Percentiles rank a stretch among this genome's conserved stretches.
phyloP scores from a whole-genome alignment of 2,888 invertebrate species.

The Amphimallon solstitiale region DNA sequence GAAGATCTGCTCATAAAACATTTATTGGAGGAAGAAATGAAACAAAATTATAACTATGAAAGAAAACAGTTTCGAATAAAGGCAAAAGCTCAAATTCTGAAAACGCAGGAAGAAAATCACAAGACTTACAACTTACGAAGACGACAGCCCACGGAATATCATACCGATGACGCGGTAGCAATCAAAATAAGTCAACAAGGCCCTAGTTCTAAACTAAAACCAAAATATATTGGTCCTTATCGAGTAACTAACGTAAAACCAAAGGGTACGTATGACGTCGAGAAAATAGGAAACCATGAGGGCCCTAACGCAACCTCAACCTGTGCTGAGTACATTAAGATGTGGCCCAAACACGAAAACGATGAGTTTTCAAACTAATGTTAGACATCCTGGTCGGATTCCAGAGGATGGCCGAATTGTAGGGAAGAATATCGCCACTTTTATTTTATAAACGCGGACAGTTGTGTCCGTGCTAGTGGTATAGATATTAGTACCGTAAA shows the following conservation, averaged over 20 bases:
- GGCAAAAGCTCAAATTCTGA: slow-evolving; percentile 38
- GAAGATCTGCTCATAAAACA: slow-evolving; percentile 4
- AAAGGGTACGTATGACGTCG: no score
- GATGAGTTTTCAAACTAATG: no score
- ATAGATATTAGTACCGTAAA: no score
- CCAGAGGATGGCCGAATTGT: no score
- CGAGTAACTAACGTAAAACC: no score
- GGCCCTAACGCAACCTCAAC: slow-evolving; percentile 49
- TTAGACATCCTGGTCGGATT: no score
- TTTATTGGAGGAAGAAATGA: no score
- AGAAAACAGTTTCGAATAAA: not conserved
- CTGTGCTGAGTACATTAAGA: slow-evolving; percentile 51
- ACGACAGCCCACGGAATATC: slow-evolving; percentile 45
- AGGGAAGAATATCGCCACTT: no score
- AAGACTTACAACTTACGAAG: slow-evolving; percentile 45
- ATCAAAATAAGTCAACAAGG: slow-evolving; percentile 57
- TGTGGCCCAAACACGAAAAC: no score
- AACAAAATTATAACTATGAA: not conserved
- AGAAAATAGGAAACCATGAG: slow-evolving; percentile 49
- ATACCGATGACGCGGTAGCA: slow-evolving; percentile 50
- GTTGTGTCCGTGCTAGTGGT: no score
- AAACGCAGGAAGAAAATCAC: slow-evolving; percentile 48
- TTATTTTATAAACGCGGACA: no score
- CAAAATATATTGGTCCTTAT: no score
- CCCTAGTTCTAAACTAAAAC: slow-evolving; percentile 24